Conservation (phyloP, 2,797 vertebrate genomes). For the Oryzias sinensis region DNA sequence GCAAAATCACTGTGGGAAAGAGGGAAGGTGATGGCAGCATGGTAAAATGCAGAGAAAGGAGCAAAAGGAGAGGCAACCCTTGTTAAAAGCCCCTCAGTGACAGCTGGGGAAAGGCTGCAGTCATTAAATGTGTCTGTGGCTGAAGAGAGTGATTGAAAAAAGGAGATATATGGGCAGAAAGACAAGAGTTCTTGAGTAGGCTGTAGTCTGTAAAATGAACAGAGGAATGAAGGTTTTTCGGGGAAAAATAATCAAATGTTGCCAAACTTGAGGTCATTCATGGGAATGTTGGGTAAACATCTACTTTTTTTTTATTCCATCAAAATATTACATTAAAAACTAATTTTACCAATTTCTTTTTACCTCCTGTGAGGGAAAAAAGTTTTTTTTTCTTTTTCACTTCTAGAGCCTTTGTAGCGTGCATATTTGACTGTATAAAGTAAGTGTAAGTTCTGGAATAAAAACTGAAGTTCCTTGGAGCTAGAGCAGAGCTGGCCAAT, state of each 20-base stretch:
- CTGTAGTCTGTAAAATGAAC: slow-evolving; percentile 13
- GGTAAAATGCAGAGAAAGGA: slow-evolving; percentile 50
- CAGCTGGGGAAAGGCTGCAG: slow-evolving; percentile 54
- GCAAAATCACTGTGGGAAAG: slow-evolving; percentile 28
- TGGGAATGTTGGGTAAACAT: too few species aligned
- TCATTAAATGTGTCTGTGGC: slow-evolving; percentile 54
- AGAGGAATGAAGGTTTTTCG: slow-evolving; percentile 3
- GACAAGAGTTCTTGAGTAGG: slow-evolving; percentile 9
- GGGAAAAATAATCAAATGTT: slow-evolving; percentile 1
- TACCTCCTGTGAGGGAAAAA: too few species aligned
- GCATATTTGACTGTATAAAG: too few species aligned
- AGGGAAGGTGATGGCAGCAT: slow-evolving; percentile 29
- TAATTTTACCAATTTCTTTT: too few species aligned
- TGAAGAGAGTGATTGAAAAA: slow-evolving; percentile 27
- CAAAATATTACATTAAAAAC: too few species aligned
- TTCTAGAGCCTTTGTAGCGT: too few species aligned
- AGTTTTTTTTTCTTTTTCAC: too few species aligned
- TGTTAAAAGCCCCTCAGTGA: slow-evolving; percentile 63
- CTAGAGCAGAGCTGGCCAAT: too few species aligned
- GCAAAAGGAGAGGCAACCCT: slow-evolving; percentile 52
- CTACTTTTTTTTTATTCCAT: too few species aligned
- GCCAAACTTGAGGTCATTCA: too few species aligned
- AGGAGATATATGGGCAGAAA: slow-evolving; percentile 5
- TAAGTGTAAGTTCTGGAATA: too few species aligned
- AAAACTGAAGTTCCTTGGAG: too few species aligned